Conservation (phyloP, 2,797 vertebrate genomes). For the Antrozous pallidus region DNA sequence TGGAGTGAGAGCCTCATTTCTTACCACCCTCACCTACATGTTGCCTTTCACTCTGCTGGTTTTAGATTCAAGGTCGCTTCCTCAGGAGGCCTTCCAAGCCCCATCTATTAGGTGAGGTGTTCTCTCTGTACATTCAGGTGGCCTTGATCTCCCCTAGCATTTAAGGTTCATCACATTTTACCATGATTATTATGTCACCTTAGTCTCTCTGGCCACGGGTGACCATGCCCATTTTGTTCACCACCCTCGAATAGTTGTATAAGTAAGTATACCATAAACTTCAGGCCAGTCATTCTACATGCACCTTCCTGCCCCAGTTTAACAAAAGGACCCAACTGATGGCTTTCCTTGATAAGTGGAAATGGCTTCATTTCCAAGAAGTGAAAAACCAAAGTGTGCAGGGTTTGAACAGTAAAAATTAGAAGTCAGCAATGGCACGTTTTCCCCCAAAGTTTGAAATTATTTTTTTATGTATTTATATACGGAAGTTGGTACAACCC, state of each 20-base stretch:
- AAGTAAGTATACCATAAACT: background rate
- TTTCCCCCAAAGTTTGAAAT: background rate
- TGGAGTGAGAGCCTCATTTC: background rate
- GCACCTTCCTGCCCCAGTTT: background rate
- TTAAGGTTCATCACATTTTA: background rate
- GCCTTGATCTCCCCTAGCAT: background rate
- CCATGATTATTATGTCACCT: background rate
- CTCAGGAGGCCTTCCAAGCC: background rate
- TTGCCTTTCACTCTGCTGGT: background rate
- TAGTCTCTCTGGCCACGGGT: background rate
- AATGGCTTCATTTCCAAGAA: constrained; percentile 62
- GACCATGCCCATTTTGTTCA: background rate
- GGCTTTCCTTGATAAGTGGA: background rate
- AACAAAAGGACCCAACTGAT: background rate
- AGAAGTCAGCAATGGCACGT: constrained; percentile 50
- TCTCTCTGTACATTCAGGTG: background rate
- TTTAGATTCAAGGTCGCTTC: background rate
- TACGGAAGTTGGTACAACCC: constrained; percentile 52
- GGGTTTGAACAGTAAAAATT: background rate
- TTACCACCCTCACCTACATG: background rate
- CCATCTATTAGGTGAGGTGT: background rate
- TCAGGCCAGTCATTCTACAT: background rate
- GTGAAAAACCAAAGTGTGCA: background rate
- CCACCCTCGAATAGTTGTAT: background rate
- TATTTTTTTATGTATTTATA: constrained; percentile 1